Evolutionary conservation across 1,140 invertebrate species (phyloP), one percentile per base, ranked within the genome.

Genomic region (Chironomus tepperi): DNA sequence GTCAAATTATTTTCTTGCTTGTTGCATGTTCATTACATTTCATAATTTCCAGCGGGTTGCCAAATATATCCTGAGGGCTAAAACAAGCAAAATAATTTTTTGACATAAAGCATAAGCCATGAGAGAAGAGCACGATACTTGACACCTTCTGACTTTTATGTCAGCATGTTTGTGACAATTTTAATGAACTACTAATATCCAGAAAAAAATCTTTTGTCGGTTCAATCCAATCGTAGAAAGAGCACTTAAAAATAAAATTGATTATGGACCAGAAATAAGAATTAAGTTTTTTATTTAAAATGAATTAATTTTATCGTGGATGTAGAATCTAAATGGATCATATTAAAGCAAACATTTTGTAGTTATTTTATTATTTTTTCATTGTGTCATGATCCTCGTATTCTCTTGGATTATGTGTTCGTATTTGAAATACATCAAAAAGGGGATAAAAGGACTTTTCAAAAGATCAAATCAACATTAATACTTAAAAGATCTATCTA

Each of bases 321-420:
- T 18, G 65, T 70, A 18, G 7, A 9, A 70, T 70, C 65, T 70
- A 70, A 70, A 70, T 70, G 65, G 65, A 70, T 70, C 65, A 70
- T 70, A 19, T 70, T 70, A 70, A 18, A 70, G 65, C 65, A 70
- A 70, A 70, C 65, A 70, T 18, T 57, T 57, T 57, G 9, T 57
- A 12, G 10, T 10, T 12, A 57, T 57, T 57, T 57, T 70, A 16
- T 70, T 70, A 70, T 70, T 70, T 21, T 70, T 70, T 70, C 65
- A 70, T 70, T 70, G 18, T 34, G 24, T 34, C 47, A 57, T 57
- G 47, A 57, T 57, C 47, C 47, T n/a, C 24, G 24, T 34, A 34
- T 34, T 34, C 24, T 34, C 5, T 34, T 34, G 24, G 24, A 34
- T 34, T 34, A 34, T 34, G 24, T 34, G 24, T 34, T 34, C 24